These are phyloP conservation scores for Pipistrellus kuhlii DNA, from an alignment of 2,797 vertebrate genomes.

Conservation along the genomic window DNA sequence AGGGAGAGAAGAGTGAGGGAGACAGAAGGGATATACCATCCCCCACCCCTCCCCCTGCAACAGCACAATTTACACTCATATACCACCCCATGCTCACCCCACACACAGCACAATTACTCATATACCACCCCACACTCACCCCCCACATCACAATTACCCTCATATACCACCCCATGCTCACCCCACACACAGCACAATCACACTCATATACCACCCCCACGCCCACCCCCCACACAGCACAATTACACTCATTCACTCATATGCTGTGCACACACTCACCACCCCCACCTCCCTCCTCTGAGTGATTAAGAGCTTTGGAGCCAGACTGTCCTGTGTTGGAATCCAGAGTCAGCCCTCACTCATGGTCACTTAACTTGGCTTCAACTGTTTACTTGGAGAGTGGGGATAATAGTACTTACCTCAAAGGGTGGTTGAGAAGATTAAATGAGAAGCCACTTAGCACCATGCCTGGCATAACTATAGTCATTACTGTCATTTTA, in stretches of 20 bases:
- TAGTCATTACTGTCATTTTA: background rate
- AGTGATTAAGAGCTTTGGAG: background rate
- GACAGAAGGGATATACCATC: background rate
- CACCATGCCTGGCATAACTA: background rate
- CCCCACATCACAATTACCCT: background rate
- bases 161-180: too few species aligned
- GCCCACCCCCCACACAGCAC: background rate
- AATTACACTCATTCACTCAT: background rate
- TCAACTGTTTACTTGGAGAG: background rate
- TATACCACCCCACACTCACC: too few species aligned
- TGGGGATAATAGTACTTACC: background rate
- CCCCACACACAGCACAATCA: background rate
- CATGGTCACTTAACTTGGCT: background rate
- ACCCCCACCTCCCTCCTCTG: background rate
- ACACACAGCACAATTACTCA: too few species aligned
- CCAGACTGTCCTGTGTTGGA: background rate
- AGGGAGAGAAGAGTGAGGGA: background rate
- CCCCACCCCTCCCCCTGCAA: too few species aligned
- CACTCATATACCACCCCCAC: background rate
- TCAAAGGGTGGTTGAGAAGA: background rate
- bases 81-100: too few species aligned
- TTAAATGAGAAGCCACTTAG: slow-evolving; percentile 9
- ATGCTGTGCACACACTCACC: background rate
- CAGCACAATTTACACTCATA: too few species aligned
- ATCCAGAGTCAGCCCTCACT: background rate